phyloP scores from a whole-genome alignment of 2,797 vertebrate genomes.

The Smutsia temminckii region DNA sequence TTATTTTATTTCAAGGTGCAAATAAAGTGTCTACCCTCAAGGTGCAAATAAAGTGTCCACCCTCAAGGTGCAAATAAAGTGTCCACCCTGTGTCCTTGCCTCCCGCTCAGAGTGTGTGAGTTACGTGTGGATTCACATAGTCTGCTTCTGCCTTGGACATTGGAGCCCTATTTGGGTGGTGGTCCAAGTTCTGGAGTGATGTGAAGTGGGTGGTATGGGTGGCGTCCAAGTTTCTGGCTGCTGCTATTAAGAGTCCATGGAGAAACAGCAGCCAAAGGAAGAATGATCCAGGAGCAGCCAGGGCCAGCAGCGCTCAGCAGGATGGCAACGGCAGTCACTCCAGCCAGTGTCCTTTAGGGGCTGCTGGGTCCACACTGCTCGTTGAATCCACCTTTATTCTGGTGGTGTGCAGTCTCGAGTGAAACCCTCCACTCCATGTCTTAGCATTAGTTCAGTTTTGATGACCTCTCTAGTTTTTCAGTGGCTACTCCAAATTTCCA shows the following conservation, averaged over 20 bases:
- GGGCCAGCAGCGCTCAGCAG: not conserved
- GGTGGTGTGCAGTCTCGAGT: not conserved
- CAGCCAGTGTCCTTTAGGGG: not conserved
- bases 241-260: not conserved
- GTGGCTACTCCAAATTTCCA: not conserved
- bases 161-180: fast-evolving
- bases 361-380: fast-evolving
- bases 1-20: not conserved
- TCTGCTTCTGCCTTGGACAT: not conserved
- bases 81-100: fast-evolving
- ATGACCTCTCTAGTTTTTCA: not conserved
- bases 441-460: not conserved
- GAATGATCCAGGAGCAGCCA: not conserved
- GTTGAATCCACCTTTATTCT: fast-evolving
- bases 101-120: fast-evolving
- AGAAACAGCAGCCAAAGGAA: not conserved
- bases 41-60: not conserved
- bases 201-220: not conserved
- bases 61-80: not conserved
- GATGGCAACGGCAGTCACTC: fast-evolving
- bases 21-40: not conserved
- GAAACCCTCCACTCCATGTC: not conserved
- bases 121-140: fast-evolving
- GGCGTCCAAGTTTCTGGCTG: not conserved
- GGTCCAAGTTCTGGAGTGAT: not conserved